These are phyloP conservation scores for Drosophila sulfurigaster DNA, from an alignment of 1,140 invertebrate species.

Conservation along the genomic window DNA sequence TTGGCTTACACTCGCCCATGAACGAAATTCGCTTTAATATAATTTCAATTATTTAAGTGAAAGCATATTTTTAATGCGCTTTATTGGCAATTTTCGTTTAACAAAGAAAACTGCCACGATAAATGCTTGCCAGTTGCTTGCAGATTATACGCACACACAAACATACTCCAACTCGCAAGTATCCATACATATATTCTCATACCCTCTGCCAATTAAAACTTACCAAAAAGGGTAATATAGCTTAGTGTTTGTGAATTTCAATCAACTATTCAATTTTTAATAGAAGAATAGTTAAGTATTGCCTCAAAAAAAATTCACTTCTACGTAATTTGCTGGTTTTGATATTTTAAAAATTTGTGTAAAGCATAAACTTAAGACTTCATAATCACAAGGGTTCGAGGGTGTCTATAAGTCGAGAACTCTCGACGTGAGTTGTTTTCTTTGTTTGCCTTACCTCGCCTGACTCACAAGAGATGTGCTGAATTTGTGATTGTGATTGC, in stretches of 20 bases:
- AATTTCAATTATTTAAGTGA: conserved; percentile 75
- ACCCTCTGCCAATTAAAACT: too few relatives aligned
- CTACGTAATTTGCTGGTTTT: too few relatives aligned
- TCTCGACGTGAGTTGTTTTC: not conserved
- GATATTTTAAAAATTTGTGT: too few relatives aligned
- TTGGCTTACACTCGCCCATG: conserved; percentile 39
- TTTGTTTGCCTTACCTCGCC: conserved; percentile 1
- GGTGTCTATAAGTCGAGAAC: too few relatives aligned
- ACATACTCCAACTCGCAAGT: not conserved
- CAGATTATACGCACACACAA: conserved; percentile 20
- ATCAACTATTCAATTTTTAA: too few relatives aligned
- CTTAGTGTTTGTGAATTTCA: too few relatives aligned
- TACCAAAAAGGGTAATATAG: too few relatives aligned
- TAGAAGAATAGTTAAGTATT: too few relatives aligned
- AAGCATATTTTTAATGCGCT: conserved; percentile 78
- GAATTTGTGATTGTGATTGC: not conserved
- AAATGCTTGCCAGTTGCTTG: conserved; percentile 32
- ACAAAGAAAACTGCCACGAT: conserved; percentile 47
- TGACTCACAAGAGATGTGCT: not conserved
- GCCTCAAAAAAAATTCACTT: too few relatives aligned
- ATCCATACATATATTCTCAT: too few relatives aligned
- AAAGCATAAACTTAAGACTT: too few relatives aligned
- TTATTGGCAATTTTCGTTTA: conserved; percentile 70
- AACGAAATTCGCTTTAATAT: conserved; percentile 67
- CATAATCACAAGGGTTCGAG: too few relatives aligned